Evolutionary conservation across 2,113 vertebrate genomes (phyloP), one percentile per base, ranked within the genome.

Genomic region (Delphinus delphis): DNA sequence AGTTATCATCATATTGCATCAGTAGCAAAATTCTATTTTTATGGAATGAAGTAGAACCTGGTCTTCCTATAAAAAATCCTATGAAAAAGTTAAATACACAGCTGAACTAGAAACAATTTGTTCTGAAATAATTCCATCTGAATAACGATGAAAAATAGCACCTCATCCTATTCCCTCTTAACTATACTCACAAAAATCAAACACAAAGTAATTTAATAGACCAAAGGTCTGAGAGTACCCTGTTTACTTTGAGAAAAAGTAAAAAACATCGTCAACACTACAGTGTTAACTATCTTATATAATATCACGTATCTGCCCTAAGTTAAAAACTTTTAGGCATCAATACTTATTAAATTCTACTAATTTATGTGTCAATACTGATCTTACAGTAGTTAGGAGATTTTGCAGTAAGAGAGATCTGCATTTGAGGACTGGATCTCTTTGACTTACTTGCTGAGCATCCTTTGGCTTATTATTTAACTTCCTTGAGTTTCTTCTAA

Each of bases 401-500:
- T 68, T 58, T 0, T 60, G 33, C 38, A 83, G 55, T 58, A 20
- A 38, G 21, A 31, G 31, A 13, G 65, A 58, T 20, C 14, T 71
- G 63, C 14, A 47, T 38, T 20, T 20, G 31, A 74, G 68, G 41
- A 58, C 73, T 96, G 73, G 55, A 13, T 33, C 36, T 47, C 76
- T 88, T 62, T 74, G 81, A 87, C 74, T 58, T 82, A 67, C 38
- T 82, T 82, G 73, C 2, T 71, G 53, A n/a, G 84, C 20, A 33
- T 47, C 47, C 62, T 82, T 11, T 47, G 90, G 50, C 13, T 60
- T 38, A 58, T 88, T 60, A 67, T 38, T 82, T 76, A 68, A 81
- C 76, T 74, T 82, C 50, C 60, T 41, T 68, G 38, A 88, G 90
- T 50, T 82, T 92, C 94, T 86, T 86, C 36, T 81, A 74, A 91